These are phyloP conservation scores for Malurus alboscapulatus DNA, from an alignment of 2,113 vertebrate species.

Conservation along the genomic window DNA sequence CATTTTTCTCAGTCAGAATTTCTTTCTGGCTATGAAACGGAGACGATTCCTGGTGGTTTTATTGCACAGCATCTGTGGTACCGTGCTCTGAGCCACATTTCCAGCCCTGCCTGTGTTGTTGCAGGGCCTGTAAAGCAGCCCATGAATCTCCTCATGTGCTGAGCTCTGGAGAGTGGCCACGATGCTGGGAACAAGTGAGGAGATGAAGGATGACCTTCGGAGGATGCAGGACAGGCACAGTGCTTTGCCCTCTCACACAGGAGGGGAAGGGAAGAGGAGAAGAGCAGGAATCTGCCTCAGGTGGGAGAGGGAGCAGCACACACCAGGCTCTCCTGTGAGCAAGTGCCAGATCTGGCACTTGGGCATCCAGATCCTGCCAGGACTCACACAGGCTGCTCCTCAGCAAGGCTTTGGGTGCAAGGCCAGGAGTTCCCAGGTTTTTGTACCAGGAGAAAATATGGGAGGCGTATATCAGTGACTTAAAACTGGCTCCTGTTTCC, in stretches of 20 bases:
- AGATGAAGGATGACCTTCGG: neutral
- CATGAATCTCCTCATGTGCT: neutral
- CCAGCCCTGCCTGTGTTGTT: neutral
- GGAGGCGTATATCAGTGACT: neutral
- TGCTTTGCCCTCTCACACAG: neutral
- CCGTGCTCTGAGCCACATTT: neutral
- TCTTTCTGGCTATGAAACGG: neutral
- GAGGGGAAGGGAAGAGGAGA: neutral
- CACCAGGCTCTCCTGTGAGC: fast-evolving
- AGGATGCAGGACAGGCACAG: neutral
- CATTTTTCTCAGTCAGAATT: neutral
- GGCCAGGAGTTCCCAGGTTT: neutral
- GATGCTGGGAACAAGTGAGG: neutral
- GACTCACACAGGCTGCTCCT: neutral
- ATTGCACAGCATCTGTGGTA: neutral
- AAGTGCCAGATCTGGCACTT: fast-evolving
- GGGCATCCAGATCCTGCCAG: neutral
- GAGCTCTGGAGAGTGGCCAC: neutral
- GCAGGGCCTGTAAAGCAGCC: neutral
- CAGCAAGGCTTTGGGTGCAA: neutral
- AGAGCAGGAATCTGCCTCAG: neutral
- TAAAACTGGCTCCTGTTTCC: neutral
- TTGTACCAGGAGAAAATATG: neutral
- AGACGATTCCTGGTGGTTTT: neutral
- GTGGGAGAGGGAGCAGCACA: neutral